Base-by-base conservation (phyloP, 1,140 invertebrate genomes). In the Odontomachus brunneus region DNA sequence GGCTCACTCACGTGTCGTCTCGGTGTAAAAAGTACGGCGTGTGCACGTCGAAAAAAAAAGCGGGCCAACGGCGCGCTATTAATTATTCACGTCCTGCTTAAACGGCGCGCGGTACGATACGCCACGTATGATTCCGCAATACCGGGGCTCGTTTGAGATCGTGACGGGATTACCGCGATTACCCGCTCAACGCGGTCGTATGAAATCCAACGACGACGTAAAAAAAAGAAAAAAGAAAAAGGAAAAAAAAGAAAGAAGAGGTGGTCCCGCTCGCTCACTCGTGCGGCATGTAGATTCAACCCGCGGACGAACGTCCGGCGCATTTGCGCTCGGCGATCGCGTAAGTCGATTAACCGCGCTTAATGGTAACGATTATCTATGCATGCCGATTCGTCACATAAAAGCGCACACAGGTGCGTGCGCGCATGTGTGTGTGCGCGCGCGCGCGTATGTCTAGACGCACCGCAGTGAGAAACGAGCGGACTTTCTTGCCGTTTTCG, bases 1-100 rank as follows among this genome's bases (percentile, higher is more conserved):
- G 91, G 89, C 91, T 86, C 80, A 75, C 88, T 91, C 91, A 91
- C 91, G 91, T 92, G 92, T 93, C 60, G 81, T 83, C 74, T 81
- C 81, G 80, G 82, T 83, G 84, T 90, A 90, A 90, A 44, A 91
- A 87, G 73, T 78, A 59, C 85, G 63, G 67, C 65, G 73, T 86
- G 63, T 57, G 38, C 49, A 65, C 44, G 57, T 44, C 38, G 38
- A 44, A 44, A 44, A 44, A 33, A 69, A 71, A 88, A 84, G 53
- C 84, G n/a, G 80, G 86, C 78, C 86, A 83, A 83, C 83, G 73
- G 67, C 59, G 71, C 62, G 84, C 81, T 81, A 89, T 89, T 89
- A 89, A 89, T 89, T 89, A 89, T 89, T 89, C 87, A 84, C 84
- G 84, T 88, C 65, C 71, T 65, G 73, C 85, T 85, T 88, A 85